Percentiles rank a stretch among this genome's conserved stretches.
Conservation (phyloP, 2,797 vertebrate species). For the Dipus sagitta region DNA sequence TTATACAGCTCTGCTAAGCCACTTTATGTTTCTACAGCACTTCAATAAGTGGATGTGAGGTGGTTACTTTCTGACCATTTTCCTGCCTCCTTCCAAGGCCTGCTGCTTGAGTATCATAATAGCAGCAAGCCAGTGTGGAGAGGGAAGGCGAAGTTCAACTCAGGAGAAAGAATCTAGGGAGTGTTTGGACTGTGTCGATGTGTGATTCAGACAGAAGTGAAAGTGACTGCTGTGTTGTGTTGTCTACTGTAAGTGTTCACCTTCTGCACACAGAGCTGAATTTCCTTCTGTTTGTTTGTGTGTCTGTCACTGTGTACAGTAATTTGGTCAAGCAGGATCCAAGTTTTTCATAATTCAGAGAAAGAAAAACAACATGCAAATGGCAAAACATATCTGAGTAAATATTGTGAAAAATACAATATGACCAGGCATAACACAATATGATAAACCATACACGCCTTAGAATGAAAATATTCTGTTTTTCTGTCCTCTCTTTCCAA, state of each 20-base stretch:
- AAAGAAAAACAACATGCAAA: slow-evolving; percentile 51
- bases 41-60: background rate
- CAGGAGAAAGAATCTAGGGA: background rate
- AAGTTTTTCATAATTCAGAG: slow-evolving; percentile 71
- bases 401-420: slow-evolving; percentile 72
- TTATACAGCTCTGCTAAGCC: background rate
- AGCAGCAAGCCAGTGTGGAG: background rate
- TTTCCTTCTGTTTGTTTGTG: slow-evolving; percentile 34
- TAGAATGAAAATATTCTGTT: slow-evolving; percentile 53
- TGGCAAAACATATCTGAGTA: slow-evolving; percentile 24
- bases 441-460: slow-evolving; percentile 4
- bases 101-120: background rate
- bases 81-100: background rate
- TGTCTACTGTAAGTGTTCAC: background rate
- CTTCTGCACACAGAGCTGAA: background rate
- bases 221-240: background rate
- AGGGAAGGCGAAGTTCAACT: background rate
- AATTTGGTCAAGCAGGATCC: slow-evolving; percentile 65
- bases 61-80: background rate
- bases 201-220: background rate
- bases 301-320: slow-evolving; percentile 58
- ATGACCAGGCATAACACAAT: slow-evolving; percentile 38
- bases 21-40: background rate
- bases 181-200: background rate
- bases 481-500: slow-evolving; percentile 18